Evolutionary conservation across 2,888 invertebrate genomes (phyloP), one percentile per base, ranked within the genome.

Genomic region (Panzeria rudis): DNA sequence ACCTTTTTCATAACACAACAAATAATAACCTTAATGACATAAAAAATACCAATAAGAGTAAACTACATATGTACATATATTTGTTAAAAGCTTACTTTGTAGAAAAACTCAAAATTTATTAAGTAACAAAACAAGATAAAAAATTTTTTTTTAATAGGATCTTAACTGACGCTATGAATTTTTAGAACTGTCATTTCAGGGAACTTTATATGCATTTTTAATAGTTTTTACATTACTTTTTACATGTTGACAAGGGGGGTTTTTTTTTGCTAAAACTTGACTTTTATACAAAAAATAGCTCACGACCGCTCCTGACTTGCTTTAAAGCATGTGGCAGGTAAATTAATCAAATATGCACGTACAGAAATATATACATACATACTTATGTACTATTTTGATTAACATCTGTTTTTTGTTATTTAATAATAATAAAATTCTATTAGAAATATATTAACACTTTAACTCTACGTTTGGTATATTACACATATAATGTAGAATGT

Each of bases 291-390:
- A 29, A 4, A 29, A 66, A 52, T 50, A 77, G 77, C 50, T 86
- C 76, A 83, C 83, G 85, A 83, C 81, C 83, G 81, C 81, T 83
- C 81, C 85, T 85, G 85, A 52, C 50, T 77, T 75, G 68, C 47
- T 80, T 6, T 66, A 61, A 76, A 66, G 38, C 71, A 75, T 71
- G 47, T 61, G 41, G 38, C 29, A 76, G 52, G 41, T 77, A 80
- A 77, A 87, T 86, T 86, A 83, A 81, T 84, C 56, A 77, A 35
- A 35, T 59, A 35, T 35, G 59, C 29, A 54, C 44, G 54, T 23
- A 20, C 1, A 23, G 23, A 62, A 20, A 44, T 78, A 41, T 3
- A 35, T 23, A 15, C 15, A 6, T 25, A 52, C 13, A 35, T n/a
- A 29, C n/a, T 0, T 25, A 52, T 5, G 13, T 54, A 50, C 44